Base-by-base conservation (phyloP, 2,888 invertebrate species). In the Protophormia terraenovae region DNA sequence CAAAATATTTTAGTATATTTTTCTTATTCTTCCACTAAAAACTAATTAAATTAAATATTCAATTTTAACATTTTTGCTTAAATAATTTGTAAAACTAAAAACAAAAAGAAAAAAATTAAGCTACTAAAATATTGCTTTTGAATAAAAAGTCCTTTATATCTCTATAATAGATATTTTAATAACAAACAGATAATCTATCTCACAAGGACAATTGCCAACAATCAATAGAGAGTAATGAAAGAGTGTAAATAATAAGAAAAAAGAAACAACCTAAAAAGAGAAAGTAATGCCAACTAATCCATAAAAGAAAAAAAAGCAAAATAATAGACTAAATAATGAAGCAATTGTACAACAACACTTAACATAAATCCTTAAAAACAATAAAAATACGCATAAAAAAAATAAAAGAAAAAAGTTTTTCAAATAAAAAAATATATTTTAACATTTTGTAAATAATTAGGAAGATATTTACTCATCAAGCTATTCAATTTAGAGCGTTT, bases 211-310 rank as follows among this genome's bases (percentile, higher is more conserved):
- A 75, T 85, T 64, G 77, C 29, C 64, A 55, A 41, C 72, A 77
- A 81, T 84, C 84, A 76, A 84, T 84, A 66, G 80, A 84, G 66
- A 76, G 80, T 75, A 81, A 84, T 69, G 71, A 71, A 35, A 53
- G 67, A 67, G 58, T 27, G 66, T 83, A 55, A 66, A 62, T 53
- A 50, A 50, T 5, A 45, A 0, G 6, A 27, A 14, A 38, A 66
- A n/a, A 24, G 6, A 27, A 14, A 55, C 4, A 14, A 60, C 16
- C 10, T 38, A n/a, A 62, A 75, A 81, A 81, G 32, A 50, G 50
- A 81, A 81, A 82, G 62, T 82, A 67, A 80, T 80, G 27, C 14
- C 50, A 27, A 27, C 5, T 82, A 82, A 76, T 82, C 67, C 69
- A n/a, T 53, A 67, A 29, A 69, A 62, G 41, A 27, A 50, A 35